These are phyloP conservation scores for Sipha flava DNA, from an alignment of 1,140 invertebrate species.

Conservation along the genomic window DNA sequence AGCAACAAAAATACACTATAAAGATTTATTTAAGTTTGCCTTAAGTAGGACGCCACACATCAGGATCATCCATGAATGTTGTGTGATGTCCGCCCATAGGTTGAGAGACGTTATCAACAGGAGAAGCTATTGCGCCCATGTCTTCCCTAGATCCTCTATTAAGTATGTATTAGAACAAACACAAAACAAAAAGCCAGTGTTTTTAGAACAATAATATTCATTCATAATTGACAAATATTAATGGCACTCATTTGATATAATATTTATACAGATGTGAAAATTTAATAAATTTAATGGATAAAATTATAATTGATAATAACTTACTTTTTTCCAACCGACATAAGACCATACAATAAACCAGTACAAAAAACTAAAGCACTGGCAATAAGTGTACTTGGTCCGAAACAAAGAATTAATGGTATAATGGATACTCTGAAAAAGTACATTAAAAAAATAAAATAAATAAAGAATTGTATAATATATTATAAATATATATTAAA, in stretches of 20 bases:
- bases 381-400: slow-evolving; percentile 69
- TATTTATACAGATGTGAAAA: not conserved
- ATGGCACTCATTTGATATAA: no score
- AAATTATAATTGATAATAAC: slow-evolving; percentile 43
- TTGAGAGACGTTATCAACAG: slow-evolving; percentile 49
- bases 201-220: not conserved
- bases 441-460: slow-evolving; percentile 37
- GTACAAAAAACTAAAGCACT: slow-evolving; percentile 79
- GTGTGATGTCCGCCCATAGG: slow-evolving; percentile 59
- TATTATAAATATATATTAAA: no score
- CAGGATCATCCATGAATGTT: slow-evolving; percentile 78
- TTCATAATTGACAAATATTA: not conserved
- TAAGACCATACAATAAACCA: slow-evolving; percentile 84
- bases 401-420: slow-evolving; percentile 68
- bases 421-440: slow-evolving; percentile 62
- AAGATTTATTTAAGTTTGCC: slow-evolving; percentile 37
- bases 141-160: slow-evolving; percentile 70
- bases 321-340: slow-evolving; percentile 87
- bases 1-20: not conserved
- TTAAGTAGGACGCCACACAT: slow-evolving; percentile 78
- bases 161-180: not conserved
- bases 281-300: not conserved
- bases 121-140: slow-evolving; percentile 68
- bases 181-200: not conserved
- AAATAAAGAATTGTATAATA: no score